Base-by-base conservation (phyloP, 2,797 vertebrate genomes). In the Lemur catta region DNA sequence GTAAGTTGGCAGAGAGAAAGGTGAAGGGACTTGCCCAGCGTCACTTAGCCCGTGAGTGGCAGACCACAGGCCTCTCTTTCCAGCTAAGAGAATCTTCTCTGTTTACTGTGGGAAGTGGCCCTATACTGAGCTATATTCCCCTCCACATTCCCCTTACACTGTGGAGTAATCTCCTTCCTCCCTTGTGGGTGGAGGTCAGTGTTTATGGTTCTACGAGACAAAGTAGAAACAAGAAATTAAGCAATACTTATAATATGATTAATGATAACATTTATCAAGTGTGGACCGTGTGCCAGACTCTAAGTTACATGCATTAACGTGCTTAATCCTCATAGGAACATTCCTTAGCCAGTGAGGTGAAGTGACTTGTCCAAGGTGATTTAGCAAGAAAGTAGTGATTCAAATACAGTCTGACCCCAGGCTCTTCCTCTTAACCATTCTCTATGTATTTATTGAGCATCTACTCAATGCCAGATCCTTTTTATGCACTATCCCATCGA, bases 211-310 rank as follows among this genome's bases (percentile, higher is more conserved):
- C 30, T 46, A 57, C 33, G 63, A 30, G 24, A 46, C 22, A 89
- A 96, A 89, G 71, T 6, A 74, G 78, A 84, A 92, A 48, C 35
- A 88, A 93, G 43, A 89, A 92, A 74, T 92, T 28, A 89, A 84
- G 59, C 74, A 72, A 5, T 46, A 50, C 18, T 93, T 52, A 35
- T 75, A 76, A 80, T n/a, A 35, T 4, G 22, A 46, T 50, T 24
- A 76, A 48, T 67, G 75, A 28, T 55, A 69, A 48, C 46, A 76
- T 46, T 59, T 6, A 61, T 38, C 35, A 59, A n/a, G 71, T 22
- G 33, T 0, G 6, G 38, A 22, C 30, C 91, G 9, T 38, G 3
- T 78, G 57, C 52, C 41, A 7, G 1, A 8, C 50, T 74, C n/a
- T 75, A 61, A 88, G 46, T 30, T 67, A 26, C n/a, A 5, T 4